Evolutionary conservation across 2,113 vertebrate species (phyloP).

Genomic region (Galbula dea): DNA sequence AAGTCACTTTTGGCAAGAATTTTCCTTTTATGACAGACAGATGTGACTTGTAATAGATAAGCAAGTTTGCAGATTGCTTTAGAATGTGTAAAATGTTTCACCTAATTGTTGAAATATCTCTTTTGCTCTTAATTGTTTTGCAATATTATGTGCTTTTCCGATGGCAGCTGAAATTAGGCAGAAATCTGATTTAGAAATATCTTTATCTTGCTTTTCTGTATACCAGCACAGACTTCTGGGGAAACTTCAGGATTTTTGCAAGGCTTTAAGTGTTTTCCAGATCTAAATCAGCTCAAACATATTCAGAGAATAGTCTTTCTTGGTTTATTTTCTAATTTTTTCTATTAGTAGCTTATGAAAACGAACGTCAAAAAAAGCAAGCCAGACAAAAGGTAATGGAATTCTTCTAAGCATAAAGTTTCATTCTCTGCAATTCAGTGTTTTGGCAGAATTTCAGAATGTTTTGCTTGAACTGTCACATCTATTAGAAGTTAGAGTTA

Average conservation of each 20-base stretch:
- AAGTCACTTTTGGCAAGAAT: background rate
- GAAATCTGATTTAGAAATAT: background rate
- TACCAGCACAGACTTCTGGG: background rate
- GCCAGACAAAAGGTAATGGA: background rate
- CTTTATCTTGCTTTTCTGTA: background rate
- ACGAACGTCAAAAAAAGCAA: background rate
- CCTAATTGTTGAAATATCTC: background rate
- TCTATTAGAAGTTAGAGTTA: background rate
- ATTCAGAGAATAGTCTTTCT: background rate
- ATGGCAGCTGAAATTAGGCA: background rate
- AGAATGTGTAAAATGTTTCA: background rate
- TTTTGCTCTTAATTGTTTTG: background rate
- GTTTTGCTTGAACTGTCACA: background rate
- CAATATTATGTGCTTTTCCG: background rate
- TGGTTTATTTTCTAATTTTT: background rate
- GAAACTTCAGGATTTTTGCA: background rate
- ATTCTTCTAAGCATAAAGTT: background rate
- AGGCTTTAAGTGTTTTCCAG: background rate
- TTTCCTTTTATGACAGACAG: background rate
- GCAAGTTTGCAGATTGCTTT: background rate
- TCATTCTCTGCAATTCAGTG: background rate
- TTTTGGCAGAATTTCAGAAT: background rate
- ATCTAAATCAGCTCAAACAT: background rate
- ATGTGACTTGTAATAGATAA: background rate
- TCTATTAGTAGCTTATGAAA: background rate